Conservation (phyloP, 2,888 invertebrate genomes). For the Plemyria rubiginata region DNA sequence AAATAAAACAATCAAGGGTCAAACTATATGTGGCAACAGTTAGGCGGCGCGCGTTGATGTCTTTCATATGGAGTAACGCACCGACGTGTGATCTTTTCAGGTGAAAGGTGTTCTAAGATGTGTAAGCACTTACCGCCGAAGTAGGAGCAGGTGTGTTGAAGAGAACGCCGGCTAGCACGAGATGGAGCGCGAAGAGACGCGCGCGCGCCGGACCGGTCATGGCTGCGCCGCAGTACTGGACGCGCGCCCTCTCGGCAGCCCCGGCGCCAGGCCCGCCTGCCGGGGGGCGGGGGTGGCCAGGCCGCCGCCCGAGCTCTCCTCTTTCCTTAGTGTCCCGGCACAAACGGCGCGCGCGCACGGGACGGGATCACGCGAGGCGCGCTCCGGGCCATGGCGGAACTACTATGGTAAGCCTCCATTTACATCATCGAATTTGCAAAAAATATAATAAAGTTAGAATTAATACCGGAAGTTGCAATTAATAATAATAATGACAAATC, state of each 20-base stretch:
- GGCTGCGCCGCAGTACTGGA: constrained; percentile 82
- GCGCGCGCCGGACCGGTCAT: constrained; percentile 83
- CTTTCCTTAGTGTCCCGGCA: constrained; percentile 82
- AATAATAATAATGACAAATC: not conserved
- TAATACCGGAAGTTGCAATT: constrained; percentile 1
- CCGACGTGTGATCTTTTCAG: constrained; percentile 4
- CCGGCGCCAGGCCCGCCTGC: constrained; percentile 47
- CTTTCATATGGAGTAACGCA: constrained; percentile 44
- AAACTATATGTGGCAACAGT: constrained; percentile 3
- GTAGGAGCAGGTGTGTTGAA: constrained; percentile 59
- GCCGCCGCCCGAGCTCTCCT: constrained; percentile 70
- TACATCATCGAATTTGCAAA: constrained; percentile 18
- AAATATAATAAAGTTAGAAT: constrained; percentile 3
- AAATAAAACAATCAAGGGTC: constrained; percentile 7
- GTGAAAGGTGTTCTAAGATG: constrained; percentile 26
- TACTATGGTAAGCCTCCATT: constrained; percentile 72
- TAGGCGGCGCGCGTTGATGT: constrained; percentile 58
- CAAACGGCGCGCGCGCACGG: constrained; percentile 83
- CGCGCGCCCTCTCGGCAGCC: constrained; percentile 65
- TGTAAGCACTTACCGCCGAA: constrained; percentile 69
- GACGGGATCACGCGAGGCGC: constrained; percentile 75
- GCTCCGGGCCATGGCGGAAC: constrained; percentile 81
- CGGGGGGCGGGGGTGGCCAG: constrained; percentile 64
- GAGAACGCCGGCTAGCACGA: constrained; percentile 68
- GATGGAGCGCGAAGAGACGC: constrained; percentile 69